Evolutionary conservation across 2,888 invertebrate species (phyloP), one percentile per base, ranked within the genome.

Genomic region (Drosophila greeni): DNA sequence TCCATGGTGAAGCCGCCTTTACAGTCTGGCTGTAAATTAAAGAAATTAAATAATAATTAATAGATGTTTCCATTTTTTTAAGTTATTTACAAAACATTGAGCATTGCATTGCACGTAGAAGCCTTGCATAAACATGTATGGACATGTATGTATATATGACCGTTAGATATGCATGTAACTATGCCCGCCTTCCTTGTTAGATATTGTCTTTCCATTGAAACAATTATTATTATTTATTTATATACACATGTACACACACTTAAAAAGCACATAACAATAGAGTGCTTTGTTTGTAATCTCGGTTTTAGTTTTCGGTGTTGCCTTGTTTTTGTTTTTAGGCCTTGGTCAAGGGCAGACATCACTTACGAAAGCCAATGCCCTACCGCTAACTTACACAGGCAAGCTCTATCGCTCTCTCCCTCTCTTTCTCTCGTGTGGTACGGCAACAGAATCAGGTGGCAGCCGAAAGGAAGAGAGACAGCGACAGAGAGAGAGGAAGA

Each of bases 1-100:
- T 88, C 86, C 89, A 89, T 88, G 66, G 42, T 84, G 48, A 52
- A 58, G 67, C 68, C 67, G 57, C 53, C 23, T 58, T 20, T 14
- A 2, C 31, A n/a, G 18, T 2, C 64, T 65, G 66, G 8, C 68
- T 72, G 33, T 0, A 68, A 42, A 26, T 14, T 5, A 6, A 6
- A 12, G 3, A 8, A 4, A 34, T 9, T n/a, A 24, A 3, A 3
- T 20, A 20, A 3, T 20, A 20, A 20, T 3, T 20, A 20, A 20
- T 20, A 20, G 20, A 2, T 20, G 20, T 20, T 20, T 20, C 3
- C 3, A 20, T 20, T 20, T 11, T 29, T 29, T 11, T 11, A 11
- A 29, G 3, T 29, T 2, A 11, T 29, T 11, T 29, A 29, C 29
- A 29, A 0, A 4, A 29, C 11, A 11, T 29, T 0, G 2, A 26